Evolutionary conservation across 2,888 invertebrate genomes (phyloP).

Genomic region (Acanthosoma haemorrhoidale): DNA sequence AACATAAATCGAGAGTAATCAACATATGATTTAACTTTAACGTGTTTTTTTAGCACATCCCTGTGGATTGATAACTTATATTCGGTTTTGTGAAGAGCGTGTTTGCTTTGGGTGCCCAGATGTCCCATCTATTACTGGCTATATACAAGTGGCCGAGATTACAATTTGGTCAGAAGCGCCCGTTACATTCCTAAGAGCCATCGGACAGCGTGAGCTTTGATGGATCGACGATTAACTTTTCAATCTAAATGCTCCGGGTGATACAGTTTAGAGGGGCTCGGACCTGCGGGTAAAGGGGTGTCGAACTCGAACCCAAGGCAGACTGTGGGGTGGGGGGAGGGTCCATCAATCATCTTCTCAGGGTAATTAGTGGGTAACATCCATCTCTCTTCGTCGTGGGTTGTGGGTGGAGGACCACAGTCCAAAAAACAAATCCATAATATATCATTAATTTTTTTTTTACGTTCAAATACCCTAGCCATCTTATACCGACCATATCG

Average conservation of each 20-base stretch:
- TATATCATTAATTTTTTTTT: conserved; percentile 22
- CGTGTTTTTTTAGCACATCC: too few species aligned
- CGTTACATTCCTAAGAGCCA: not conserved
- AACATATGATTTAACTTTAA: too few species aligned
- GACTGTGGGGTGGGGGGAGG: not conserved
- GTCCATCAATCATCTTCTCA: conserved; percentile 4
- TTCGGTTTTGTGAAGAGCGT: too few species aligned
- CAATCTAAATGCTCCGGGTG: not conserved
- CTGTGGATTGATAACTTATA: too few species aligned
- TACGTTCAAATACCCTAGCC: not conserved
- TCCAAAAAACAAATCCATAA: conserved; percentile 10
- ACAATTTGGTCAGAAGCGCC: too few species aligned
- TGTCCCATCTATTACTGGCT: too few species aligned
- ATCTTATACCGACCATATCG: too few species aligned
- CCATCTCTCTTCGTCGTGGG: not conserved
- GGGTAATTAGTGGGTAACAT: conserved; percentile 12
- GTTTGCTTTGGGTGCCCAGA: too few species aligned
- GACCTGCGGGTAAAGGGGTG: not conserved
- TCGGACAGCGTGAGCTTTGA: too few species aligned
- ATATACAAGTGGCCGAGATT: too few species aligned
- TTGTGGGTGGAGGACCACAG: not conserved
- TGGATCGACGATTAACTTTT: not conserved
- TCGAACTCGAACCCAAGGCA: not conserved
- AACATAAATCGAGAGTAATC: too few species aligned
- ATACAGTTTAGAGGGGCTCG: not conserved